These are phyloP conservation scores for Esperia sulphurella DNA, from an alignment of 2,888 invertebrate species.

Conservation along the genomic window DNA sequence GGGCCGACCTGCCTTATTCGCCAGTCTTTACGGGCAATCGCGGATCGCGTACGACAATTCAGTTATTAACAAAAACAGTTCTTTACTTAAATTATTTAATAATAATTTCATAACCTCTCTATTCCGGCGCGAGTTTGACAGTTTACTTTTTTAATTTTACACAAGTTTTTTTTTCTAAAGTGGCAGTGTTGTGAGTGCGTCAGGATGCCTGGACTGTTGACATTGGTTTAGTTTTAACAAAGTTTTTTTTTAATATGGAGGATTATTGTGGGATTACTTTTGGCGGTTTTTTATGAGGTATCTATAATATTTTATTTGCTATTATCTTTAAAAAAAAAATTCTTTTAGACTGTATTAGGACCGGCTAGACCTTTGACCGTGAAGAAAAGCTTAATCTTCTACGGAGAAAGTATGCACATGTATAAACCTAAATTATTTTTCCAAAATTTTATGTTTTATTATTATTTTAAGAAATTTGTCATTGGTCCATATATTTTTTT, in stretches of 20 bases:
- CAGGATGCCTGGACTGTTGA: conserved; percentile 13
- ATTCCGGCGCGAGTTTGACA: conserved; percentile 19
- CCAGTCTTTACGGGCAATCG: conserved; percentile 63
- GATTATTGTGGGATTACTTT: conserved; percentile 17
- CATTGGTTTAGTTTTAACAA: conserved; percentile 9
- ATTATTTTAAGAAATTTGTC: too few relatives aligned
- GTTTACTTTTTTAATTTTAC: conserved; percentile 15
- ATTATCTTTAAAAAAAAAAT: background rate
- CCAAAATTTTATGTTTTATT: too few relatives aligned
- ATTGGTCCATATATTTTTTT: too few relatives aligned
- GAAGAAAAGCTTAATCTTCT: too few relatives aligned
- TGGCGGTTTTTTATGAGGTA: conserved; percentile 17
- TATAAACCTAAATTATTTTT: too few relatives aligned
- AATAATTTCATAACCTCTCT: background rate
- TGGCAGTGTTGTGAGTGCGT: conserved; percentile 13
- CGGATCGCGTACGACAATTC: conserved; percentile 51
- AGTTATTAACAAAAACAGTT: conserved; percentile 23
- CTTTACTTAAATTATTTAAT: conserved; percentile 14
- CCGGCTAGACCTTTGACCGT: too few relatives aligned
- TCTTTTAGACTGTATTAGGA: too few relatives aligned
- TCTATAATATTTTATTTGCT: background rate
- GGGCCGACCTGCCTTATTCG: conserved; percentile 48
- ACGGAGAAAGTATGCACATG: too few relatives aligned
- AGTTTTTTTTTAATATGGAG: conserved; percentile 17
- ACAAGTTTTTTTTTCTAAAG: conserved; percentile 1